Evolutionary conservation across 2,797 vertebrate species (phyloP).

Genomic region (Micropoecilia bifurca): DNA sequence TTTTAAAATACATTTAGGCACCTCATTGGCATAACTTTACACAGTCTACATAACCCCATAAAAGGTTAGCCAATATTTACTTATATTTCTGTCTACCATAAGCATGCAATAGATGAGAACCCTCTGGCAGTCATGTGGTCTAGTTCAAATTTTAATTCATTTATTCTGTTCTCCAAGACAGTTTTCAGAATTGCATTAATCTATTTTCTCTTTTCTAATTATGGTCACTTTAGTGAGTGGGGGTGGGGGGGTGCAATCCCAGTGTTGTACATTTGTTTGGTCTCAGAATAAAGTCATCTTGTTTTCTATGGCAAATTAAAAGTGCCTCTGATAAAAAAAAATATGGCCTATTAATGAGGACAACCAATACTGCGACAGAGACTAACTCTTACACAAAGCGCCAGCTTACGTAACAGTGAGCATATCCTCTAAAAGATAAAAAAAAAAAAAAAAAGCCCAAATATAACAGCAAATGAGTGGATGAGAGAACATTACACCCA

Average conservation of each 20-base stretch:
- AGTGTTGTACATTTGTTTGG: background rate
- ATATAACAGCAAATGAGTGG: constrained; percentile 51
- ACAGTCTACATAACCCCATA: background rate
- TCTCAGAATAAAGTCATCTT: background rate
- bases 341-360: background rate
- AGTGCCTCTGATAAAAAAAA: background rate
- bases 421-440: constrained; percentile 22
- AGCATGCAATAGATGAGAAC: background rate
- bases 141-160: background rate
- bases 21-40: background rate
- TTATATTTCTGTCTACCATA: background rate
- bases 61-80: background rate
- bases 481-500: constrained; percentile 45
- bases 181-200: no score
- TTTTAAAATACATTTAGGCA: background rate
- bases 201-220: background rate
- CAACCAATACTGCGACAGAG: background rate
- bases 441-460: constrained; percentile 44
- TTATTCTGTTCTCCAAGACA: background rate
- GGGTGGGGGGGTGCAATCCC: background rate
- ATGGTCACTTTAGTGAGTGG: background rate
- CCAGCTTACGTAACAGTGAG: constrained; percentile 42
- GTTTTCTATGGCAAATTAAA: background rate
- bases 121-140: background rate
- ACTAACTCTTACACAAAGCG: background rate